These are phyloP conservation scores for Tipula lateralis DNA, from an alignment of 2,888 invertebrate genomes.

Conservation along the genomic window DNA sequence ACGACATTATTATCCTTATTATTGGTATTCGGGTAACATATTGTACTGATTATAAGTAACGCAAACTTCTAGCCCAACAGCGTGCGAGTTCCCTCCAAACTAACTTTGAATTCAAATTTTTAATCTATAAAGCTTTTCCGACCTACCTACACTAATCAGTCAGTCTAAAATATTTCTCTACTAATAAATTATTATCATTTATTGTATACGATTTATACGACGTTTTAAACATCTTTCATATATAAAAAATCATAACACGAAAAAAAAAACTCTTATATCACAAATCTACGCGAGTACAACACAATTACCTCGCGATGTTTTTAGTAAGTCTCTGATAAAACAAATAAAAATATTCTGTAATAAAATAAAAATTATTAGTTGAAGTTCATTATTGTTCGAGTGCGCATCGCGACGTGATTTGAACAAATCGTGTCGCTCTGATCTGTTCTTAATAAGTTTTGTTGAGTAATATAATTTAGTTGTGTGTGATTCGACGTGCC, in stretches of 20 bases:
- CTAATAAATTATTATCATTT: background rate
- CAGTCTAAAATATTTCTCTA: background rate
- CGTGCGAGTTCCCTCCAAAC: no score
- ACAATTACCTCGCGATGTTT: background rate
- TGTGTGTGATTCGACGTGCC: background rate
- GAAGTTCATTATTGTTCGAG: background rate
- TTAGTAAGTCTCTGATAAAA: background rate
- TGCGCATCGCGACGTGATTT: background rate
- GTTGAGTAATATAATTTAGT: background rate
- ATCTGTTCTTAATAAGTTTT: background rate
- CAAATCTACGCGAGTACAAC: background rate
- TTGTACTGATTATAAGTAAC: no score
- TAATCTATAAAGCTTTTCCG: background rate
- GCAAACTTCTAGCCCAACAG: no score
- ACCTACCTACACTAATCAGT: background rate
- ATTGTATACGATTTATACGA: background rate
- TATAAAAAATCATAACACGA: background rate
- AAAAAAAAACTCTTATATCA: background rate
- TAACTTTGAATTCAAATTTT: no score
- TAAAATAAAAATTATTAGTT: background rate
- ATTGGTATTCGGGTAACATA: no score
- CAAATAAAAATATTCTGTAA: conserved; percentile 20
- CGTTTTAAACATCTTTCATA: background rate
- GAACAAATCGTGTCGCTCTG: background rate
- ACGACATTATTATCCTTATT: no score